phyloP scores from a whole-genome alignment of 2,113 vertebrate genomes.

The Tragelaphus imberbis region DNA sequence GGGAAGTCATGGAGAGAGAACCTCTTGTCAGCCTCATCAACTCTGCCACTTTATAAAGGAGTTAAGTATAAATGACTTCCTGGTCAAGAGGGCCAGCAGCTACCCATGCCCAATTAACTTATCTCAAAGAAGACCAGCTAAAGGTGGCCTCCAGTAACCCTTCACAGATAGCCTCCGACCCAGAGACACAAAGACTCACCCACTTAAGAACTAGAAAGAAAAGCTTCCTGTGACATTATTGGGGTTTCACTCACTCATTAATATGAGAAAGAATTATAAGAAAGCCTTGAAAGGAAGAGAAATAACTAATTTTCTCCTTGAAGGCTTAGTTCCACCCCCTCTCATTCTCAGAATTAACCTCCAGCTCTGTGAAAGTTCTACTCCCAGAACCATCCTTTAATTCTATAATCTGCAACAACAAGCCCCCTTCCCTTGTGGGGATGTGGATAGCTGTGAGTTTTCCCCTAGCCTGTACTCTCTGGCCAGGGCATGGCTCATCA shows the following conservation, averaged over 20 bases:
- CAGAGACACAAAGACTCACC: not conserved
- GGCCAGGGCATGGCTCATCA: not conserved
- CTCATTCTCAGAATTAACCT: not conserved
- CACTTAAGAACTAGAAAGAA: slow-evolving; percentile 4
- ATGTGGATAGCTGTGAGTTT: not conserved
- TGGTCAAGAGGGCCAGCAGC: not conserved
- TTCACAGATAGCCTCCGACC: not conserved
- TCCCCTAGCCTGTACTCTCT: not conserved
- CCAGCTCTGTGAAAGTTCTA: not conserved
- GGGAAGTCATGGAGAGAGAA: not conserved
- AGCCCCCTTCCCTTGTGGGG: not conserved
- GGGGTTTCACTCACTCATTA: not conserved
- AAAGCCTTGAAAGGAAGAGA: not conserved
- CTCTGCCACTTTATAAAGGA: not conserved
- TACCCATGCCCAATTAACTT: not conserved
- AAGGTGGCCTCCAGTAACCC: not conserved
- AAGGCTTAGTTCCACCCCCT: not conserved
- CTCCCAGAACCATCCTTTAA: not conserved
- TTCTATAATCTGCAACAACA: not conserved
- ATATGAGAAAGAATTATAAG: not conserved
- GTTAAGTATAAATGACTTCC: not conserved
- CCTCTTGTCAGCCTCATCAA: not conserved
- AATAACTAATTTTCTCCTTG: not conserved
- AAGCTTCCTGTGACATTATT: not conserved
- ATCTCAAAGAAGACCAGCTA: not conserved